These are phyloP conservation scores for Rhopalosiphum maidis DNA, from an alignment of 1,140 invertebrate species.

Conservation along the genomic window DNA sequence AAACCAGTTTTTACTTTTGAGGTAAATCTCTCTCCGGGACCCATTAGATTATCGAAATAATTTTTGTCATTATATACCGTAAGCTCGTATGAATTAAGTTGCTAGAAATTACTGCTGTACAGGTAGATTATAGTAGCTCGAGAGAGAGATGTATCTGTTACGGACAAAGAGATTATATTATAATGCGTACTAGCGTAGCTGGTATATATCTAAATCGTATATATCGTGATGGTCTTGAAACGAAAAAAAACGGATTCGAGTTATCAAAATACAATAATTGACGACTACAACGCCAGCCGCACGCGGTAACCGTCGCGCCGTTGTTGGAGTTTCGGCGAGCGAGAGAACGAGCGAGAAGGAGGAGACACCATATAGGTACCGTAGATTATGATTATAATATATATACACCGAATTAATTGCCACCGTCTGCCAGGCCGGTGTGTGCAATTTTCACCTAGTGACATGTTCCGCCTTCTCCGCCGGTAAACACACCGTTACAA, in stretches of 20 bases:
- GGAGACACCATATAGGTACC: not conserved
- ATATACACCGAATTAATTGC: slow-evolving; percentile 17
- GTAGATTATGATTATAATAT: slow-evolving; percentile 31
- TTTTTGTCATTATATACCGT: not conserved
- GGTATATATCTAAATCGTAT: not conserved
- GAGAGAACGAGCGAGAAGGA: not conserved
- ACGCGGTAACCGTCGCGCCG: not conserved
- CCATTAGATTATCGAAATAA: not conserved
- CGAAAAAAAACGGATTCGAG: not conserved
- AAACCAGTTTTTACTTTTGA: slow-evolving; percentile 12
- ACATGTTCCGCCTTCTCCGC: slow-evolving; percentile 42
- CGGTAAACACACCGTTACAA: not conserved
- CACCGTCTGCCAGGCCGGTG: slow-evolving; percentile 30
- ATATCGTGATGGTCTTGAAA: not conserved
- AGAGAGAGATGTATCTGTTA: not conserved
- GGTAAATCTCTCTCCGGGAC: not conserved
- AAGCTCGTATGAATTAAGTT: not conserved
- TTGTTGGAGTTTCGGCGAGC: not conserved
- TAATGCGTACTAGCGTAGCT: not conserved
- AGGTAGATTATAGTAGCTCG: not conserved
- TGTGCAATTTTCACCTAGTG: slow-evolving; percentile 44
- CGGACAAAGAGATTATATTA: not conserved
- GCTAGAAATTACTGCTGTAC: not conserved
- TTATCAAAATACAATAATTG: slow-evolving; percentile 7
- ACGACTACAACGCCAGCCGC: not conserved